These are phyloP conservation scores for Ginglymostoma cirratum DNA, from an alignment of 2,113 vertebrate species.

Conservation along the genomic window DNA sequence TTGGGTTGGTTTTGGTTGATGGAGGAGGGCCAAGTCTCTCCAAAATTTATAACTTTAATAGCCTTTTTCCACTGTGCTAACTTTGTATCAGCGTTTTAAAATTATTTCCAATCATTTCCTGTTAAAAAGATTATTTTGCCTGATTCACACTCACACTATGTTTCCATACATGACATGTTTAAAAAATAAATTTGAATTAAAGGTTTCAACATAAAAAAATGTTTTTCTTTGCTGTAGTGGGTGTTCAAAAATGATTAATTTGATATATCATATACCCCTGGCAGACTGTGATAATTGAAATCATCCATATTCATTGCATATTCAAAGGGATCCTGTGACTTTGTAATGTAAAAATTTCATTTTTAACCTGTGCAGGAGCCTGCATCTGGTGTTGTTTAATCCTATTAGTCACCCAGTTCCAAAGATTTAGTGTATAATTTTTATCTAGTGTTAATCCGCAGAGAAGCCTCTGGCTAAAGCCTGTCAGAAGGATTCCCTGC, in stretches of 20 bases:
- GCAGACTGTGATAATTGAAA: slow-evolving; percentile 89
- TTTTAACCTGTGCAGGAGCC: slow-evolving; percentile 81
- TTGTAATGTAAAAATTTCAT: slow-evolving; percentile 88
- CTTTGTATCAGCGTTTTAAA: background rate
- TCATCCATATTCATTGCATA: slow-evolving; percentile 89
- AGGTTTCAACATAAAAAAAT: slow-evolving; percentile 75
- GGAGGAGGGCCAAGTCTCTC: background rate
- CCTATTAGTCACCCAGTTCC: slow-evolving; percentile 83
- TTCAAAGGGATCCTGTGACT: slow-evolving; percentile 85
- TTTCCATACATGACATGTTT: slow-evolving; percentile 48
- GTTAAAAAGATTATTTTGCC: background rate
- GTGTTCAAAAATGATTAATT: slow-evolving; percentile 87
- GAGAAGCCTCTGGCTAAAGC: slow-evolving; percentile 73
- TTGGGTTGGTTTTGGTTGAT: background rate
- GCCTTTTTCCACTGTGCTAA: background rate
- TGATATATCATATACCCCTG: slow-evolving; percentile 81
- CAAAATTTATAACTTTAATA: background rate
- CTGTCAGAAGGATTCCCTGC: slow-evolving; percentile 80
- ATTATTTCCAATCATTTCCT: slow-evolving; percentile 14
- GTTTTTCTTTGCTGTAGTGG: slow-evolving; percentile 75
- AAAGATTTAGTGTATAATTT: slow-evolving; percentile 87
- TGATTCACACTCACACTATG: background rate
- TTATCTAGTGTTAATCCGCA: slow-evolving; percentile 81
- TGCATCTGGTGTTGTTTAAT: slow-evolving; percentile 84
- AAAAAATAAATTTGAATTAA: slow-evolving; percentile 69